Evolutionary conservation across 23 tunicate genomes (phyloP), one percentile per base, ranked within the genome.

Genomic region (Corella eumyota): DNA sequence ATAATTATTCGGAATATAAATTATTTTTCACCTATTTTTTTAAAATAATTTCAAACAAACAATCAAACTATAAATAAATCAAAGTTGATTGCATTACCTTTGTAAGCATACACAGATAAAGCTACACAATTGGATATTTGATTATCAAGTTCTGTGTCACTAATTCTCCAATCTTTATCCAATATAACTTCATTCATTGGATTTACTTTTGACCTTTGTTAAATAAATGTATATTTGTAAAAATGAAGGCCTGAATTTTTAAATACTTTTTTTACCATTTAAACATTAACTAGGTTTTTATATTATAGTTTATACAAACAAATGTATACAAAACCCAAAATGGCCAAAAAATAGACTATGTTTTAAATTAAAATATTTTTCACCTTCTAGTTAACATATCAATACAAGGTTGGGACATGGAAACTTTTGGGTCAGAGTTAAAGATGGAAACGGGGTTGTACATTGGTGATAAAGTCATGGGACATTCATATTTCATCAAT

Each of bases 321-420:
- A 40, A 40, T n/a, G n/a, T n/a, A n/a, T n/a, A n/a, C n/a, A n/a
- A n/a, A n/a, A n/a, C n/a, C n/a, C n/a, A n/a, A n/a, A n/a, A n/a
- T n/a, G n/a, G n/a, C n/a, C n/a, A n/a, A n/a, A n/a, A n/a, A n/a
- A n/a, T n/a, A n/a, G n/a, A n/a, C n/a, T n/a, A n/a, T n/a, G n/a
- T n/a, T n/a, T n/a, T n/a, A n/a, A n/a, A n/a, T n/a, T n/a, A n/a
- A n/a, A n/a, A n/a, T n/a, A n/a, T n/a, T n/a, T 11, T 17, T 34
- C 34, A 81, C 96, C 96, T 88, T 73, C 96, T 65, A 33, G 88
- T 78, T 3, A 88, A 61, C 88, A 88, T 73, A 38, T 88, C 96
- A 26, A 88, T 72, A 48, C 87, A 79, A 11, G 80, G 88, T 50
- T 88, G 96, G 1, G 96, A 88, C 62, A 88, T 65, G 45, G 78